A percentile compares a stretch with the other conserved stretches of the same genome.
These are phyloP conservation scores for Caenorhabditis remanei DNA, from an alignment of 1,140 invertebrate genomes.

Conservation along the genomic window DNA sequence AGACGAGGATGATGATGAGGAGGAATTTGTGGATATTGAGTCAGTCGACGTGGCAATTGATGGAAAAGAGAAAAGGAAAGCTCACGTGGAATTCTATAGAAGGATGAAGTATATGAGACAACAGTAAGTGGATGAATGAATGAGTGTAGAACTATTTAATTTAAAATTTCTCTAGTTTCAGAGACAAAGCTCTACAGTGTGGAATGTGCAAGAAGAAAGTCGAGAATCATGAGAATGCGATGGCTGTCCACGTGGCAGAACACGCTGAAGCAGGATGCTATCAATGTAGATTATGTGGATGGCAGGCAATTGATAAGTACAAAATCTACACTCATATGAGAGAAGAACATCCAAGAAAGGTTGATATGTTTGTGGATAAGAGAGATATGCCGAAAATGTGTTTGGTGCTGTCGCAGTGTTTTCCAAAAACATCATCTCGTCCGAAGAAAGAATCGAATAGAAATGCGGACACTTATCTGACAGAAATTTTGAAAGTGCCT, in stretches of 20 bases:
- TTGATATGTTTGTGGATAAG: slow-evolving; percentile 55
- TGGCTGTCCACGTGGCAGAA: slow-evolving; percentile 57
- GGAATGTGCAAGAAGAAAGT: slow-evolving; percentile 57
- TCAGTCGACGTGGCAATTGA: slow-evolving; percentile 60
- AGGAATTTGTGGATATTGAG: slow-evolving; percentile 63
- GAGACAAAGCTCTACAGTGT: slow-evolving; percentile 58
- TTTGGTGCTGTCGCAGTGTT: slow-evolving; percentile 55
- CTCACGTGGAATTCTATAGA: slow-evolving; percentile 60
- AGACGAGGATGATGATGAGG: slow-evolving; percentile 59
- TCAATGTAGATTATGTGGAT: slow-evolving; percentile 61
- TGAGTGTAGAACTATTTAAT: neutral
- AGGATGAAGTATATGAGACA: slow-evolving; percentile 61
- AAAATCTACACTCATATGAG: slow-evolving; percentile 63
- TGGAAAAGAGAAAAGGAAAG: slow-evolving; percentile 55
- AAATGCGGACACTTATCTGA: slow-evolving; percentile 33
- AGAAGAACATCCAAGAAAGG: slow-evolving; percentile 61
- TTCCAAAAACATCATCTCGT: slow-evolving; percentile 32
- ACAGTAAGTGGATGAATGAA: slow-evolving; percentile 40
- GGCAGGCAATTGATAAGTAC: slow-evolving; percentile 57
- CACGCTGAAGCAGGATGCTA: slow-evolving; percentile 62
- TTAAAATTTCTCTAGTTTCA: slow-evolving; percentile 30
- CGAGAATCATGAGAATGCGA: slow-evolving; percentile 59
- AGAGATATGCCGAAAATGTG: slow-evolving; percentile 60
- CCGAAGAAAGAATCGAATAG: slow-evolving; percentile 44
- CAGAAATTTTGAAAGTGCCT: neutral